phyloP scores from a whole-genome alignment of 2,113 vertebrate genomes.

The Hippocampus abdominalis region DNA sequence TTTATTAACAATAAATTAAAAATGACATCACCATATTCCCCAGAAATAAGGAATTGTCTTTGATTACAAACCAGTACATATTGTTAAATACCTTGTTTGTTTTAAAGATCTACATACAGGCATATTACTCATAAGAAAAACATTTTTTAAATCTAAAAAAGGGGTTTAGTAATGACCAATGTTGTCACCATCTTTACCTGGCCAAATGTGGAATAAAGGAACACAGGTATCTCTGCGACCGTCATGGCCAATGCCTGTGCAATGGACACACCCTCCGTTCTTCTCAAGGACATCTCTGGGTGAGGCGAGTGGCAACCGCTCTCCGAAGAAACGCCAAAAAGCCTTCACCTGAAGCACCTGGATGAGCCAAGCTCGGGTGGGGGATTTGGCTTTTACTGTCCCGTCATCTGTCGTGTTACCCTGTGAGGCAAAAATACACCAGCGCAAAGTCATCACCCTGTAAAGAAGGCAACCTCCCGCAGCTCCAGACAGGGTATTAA shows the following conservation, averaged over 20 bases:
- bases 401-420: slow-evolving; percentile 32
- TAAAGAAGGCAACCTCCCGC: neutral
- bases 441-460: neutral
- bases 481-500: neutral
- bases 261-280: slow-evolving; percentile 85
- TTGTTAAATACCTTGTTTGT: neutral
- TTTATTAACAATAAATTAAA: no score
- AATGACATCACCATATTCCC: no score
- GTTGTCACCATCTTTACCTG: slow-evolving; percentile 75
- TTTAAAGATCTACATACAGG: no score
- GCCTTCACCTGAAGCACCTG: slow-evolving; percentile 10
- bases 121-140: no score
- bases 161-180: neutral
- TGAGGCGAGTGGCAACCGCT: neutral
- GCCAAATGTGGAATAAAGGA: slow-evolving; percentile 93
- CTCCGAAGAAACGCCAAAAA: slow-evolving; percentile 14
- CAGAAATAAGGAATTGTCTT: neutral
- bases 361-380: slow-evolving; percentile 2
- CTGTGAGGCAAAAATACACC: slow-evolving; percentile 8
- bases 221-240: slow-evolving; percentile 94
- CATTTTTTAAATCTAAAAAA: no score
- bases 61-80: neutral
- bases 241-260: slow-evolving; percentile 98
- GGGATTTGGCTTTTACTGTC: neutral
- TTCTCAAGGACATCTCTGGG: slow-evolving; percentile 82